Conservation (phyloP, 2,113 vertebrate genomes). For the Colossoma macropomum region DNA sequence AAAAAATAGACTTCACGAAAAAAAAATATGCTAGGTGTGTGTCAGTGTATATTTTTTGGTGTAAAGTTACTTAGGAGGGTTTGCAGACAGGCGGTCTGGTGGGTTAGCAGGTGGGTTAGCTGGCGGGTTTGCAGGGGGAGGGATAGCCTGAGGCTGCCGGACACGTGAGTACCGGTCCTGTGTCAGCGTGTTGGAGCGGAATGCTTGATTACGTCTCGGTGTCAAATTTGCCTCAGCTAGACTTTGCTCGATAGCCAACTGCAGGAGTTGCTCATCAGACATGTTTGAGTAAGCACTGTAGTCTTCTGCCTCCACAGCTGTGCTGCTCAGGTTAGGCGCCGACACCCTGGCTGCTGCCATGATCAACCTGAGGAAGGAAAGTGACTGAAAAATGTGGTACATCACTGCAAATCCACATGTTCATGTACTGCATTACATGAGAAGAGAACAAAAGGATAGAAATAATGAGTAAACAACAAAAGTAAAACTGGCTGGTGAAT, state of each 20-base stretch:
- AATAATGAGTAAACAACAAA: background rate
- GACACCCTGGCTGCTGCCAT: constrained; percentile 63
- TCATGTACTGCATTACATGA: background rate
- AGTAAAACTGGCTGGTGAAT: too few relatives aligned
- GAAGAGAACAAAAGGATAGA: background rate
- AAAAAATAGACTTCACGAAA: background rate
- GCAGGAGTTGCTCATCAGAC: constrained; percentile 89
- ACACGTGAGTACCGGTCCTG: background rate
- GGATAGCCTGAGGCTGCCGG: background rate
- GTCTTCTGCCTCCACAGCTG: constrained; percentile 78
- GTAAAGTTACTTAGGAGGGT: constrained; percentile 31
- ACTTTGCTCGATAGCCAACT: constrained; percentile 92
- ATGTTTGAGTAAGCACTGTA: constrained; percentile 89
- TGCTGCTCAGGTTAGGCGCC: constrained; percentile 24
- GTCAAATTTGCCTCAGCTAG: constrained; percentile 71
- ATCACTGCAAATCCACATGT: background rate
- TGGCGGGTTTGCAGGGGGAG: background rate
- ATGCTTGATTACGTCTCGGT: constrained; percentile 5
- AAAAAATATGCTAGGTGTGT: background rate
- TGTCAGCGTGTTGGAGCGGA: background rate
- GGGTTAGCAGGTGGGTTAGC: background rate
- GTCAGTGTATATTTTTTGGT: background rate
- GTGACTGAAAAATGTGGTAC: background rate
- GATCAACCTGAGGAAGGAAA: constrained; percentile 12
- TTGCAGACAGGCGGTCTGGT: background rate